These are phyloP conservation scores for Andrena cerasifolii DNA, from an alignment of 1,140 invertebrate genomes.

Conservation along the genomic window DNA sequence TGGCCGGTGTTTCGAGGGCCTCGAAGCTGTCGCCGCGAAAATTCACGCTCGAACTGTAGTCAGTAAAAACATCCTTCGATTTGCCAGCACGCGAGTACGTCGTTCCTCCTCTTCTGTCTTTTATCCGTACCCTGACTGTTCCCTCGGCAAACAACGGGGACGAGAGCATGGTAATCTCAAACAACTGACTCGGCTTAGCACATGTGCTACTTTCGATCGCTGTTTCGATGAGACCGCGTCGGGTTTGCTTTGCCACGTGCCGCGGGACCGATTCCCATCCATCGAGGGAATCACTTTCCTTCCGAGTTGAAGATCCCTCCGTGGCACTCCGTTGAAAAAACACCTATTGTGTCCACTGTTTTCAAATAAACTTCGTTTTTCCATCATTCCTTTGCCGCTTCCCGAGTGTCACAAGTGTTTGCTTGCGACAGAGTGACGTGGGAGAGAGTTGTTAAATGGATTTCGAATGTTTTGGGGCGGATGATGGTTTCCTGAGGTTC, in stretches of 20 bases:
- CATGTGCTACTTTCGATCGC: conserved; percentile 5
- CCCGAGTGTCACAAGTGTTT: not conserved
- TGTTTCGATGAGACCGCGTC: not conserved
- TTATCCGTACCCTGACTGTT: not conserved
- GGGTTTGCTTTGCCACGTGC: conserved; percentile 26
- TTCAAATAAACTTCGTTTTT: not conserved
- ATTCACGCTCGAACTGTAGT: not conserved
- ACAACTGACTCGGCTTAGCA: not conserved
- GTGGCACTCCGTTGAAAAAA: conserved; percentile 15
- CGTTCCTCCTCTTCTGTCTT: not conserved
- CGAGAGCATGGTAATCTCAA: conserved; percentile 1
- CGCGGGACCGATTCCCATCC: conserved; percentile 21
- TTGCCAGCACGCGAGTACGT: conserved; percentile 2
- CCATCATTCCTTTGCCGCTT: no score
- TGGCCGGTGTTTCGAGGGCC: not conserved
- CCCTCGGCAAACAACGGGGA: conserved; percentile 26
- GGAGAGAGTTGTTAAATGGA: not conserved
- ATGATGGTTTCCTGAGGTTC: no score
- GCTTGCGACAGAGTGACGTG: no score
- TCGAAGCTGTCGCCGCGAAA: not conserved
- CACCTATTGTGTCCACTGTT: not conserved
- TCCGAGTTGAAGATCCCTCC: conserved; percentile 10
- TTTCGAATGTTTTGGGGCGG: not conserved
- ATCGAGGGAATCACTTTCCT: not conserved
- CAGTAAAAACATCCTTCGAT: conserved; percentile 21